Percentiles rank a stretch among this genome's conserved stretches.
Evolutionary conservation across 2,113 vertebrate genomes (phyloP).

Genomic region (Archilochus colubris): DNA sequence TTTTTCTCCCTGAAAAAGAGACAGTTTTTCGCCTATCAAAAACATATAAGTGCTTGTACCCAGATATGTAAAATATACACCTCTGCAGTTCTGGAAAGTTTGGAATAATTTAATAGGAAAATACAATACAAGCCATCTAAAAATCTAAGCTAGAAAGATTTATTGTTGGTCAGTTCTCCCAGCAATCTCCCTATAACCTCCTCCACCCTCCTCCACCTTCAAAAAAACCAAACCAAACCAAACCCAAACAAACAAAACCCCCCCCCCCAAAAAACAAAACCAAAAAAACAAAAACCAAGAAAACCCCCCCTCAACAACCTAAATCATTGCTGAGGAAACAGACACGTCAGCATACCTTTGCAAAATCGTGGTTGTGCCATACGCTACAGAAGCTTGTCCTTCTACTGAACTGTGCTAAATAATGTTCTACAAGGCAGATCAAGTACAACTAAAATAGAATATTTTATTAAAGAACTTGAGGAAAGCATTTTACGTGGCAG

Average conservation of each 20-base stretch:
- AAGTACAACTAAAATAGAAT: not conserved
- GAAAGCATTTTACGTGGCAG: not conserved
- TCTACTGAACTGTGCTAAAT: not conserved
- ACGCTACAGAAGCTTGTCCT: not conserved
- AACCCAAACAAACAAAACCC: too few species aligned
- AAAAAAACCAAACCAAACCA: too few species aligned
- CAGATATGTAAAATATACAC: not conserved
- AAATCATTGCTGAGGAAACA: not conserved
- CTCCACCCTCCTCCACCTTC: too few species aligned
- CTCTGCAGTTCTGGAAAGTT: not conserved
- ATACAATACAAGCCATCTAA: not conserved
- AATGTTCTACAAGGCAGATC: not conserved
- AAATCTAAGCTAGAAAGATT: not conserved
- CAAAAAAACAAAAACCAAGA: not conserved
- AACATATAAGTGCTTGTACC: not conserved
- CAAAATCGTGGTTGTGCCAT: not conserved
- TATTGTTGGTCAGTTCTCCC: not conserved
- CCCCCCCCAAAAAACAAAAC: too few species aligned
- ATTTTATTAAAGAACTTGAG: not conserved
- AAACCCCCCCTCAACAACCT: not conserved
- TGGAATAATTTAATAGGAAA: not conserved
- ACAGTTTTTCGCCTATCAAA: not conserved
- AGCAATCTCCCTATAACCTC: not conserved
- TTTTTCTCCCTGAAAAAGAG: not conserved
- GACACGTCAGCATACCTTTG: not conserved